Evolutionary conservation across 2,113 vertebrate species (phyloP).

Genomic region (Jaculus jaculus): DNA sequence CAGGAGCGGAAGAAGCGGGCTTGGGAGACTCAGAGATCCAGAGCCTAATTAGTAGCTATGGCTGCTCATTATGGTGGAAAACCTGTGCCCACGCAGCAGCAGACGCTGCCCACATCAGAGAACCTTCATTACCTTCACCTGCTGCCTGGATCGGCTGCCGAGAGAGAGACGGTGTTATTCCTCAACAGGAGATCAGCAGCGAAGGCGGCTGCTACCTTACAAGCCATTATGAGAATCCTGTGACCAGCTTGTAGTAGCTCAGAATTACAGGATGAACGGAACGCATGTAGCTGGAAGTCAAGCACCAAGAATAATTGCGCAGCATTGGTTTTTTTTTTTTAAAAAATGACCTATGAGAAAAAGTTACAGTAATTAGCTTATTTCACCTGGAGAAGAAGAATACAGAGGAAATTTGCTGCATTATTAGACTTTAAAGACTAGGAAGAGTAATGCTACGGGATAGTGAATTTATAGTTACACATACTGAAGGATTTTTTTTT

Average conservation of each 20-base stretch:
- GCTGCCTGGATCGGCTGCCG: constrained; percentile 15
- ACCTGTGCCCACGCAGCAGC: background rate
- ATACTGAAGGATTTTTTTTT: constrained; percentile 69
- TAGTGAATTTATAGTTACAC: constrained; percentile 41
- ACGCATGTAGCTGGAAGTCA: constrained; percentile 34
- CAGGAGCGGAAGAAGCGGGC: background rate
- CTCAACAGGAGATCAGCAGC: constrained; percentile 6
- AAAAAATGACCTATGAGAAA: constrained; percentile 25
- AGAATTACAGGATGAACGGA: constrained; percentile 44
- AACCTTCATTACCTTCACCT: constrained; percentile 50
- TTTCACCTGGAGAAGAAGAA: constrained; percentile 57
- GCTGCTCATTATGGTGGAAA: constrained; percentile 58
- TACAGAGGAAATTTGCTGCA: background rate
- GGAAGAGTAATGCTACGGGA: constrained; percentile 44
- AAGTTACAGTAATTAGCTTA: constrained; percentile 65
- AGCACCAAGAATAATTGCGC: constrained; percentile 45
- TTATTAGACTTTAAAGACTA: background rate
- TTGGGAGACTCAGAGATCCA: constrained; percentile 3
- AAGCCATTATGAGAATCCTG: constrained; percentile 60
- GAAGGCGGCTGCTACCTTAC: background rate
- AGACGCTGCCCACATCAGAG: constrained; percentile 35
- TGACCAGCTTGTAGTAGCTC: constrained; percentile 49
- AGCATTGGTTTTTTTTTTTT: background rate
- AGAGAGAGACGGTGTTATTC: constrained; percentile 24
- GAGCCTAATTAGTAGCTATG: constrained; percentile 38